Percentiles rank a stretch among this genome's conserved stretches.
Conservation (phyloP, 2,888 invertebrate genomes). For the Melanophora roralis region DNA sequence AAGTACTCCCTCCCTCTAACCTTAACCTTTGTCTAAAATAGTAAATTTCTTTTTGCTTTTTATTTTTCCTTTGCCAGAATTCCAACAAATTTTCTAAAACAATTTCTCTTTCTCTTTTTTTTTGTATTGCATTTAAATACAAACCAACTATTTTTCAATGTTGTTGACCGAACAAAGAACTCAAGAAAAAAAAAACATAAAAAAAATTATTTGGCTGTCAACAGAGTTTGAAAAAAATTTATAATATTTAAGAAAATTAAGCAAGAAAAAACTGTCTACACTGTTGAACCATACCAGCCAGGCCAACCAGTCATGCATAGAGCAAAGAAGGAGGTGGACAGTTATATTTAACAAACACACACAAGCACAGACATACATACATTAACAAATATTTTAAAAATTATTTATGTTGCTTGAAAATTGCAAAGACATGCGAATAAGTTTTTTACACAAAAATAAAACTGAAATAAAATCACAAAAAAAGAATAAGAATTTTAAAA, state of each 20-base stretch:
- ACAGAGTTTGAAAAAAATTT: slow-evolving; percentile 45
- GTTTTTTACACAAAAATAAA: slow-evolving; percentile 47
- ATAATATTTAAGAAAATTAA: slow-evolving; percentile 29
- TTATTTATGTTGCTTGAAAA: slow-evolving; percentile 61
- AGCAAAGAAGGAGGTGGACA: slow-evolving; percentile 9
- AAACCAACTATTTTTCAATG: slow-evolving; percentile 54
- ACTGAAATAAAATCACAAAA: neutral
- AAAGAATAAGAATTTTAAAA: slow-evolving; percentile 25
- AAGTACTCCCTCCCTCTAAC: slow-evolving; percentile 48
- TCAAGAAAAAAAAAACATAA: slow-evolving; percentile 17
- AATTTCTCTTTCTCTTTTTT: slow-evolving; percentile 15
- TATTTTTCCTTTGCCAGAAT: neutral
- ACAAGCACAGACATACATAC: neutral
- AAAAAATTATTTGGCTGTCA: slow-evolving; percentile 58
- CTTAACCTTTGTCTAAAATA: slow-evolving; percentile 47
- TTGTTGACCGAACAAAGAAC: neutral
- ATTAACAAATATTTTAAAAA: slow-evolving; percentile 41
- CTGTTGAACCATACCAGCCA: neutral
- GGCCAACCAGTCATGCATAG: neutral
- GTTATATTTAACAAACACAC: slow-evolving; percentile 24
- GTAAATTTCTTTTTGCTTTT: slow-evolving; percentile 15
- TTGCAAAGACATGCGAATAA: slow-evolving; percentile 63
- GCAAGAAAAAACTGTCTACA: slow-evolving; percentile 49
- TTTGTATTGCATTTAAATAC: slow-evolving; percentile 12
- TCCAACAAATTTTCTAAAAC: slow-evolving; percentile 24